Percentiles rank a stretch among this genome's conserved stretches.
Conservation (phyloP, 1,140 invertebrate genomes). For the Macrobrachium nipponense region DNA sequence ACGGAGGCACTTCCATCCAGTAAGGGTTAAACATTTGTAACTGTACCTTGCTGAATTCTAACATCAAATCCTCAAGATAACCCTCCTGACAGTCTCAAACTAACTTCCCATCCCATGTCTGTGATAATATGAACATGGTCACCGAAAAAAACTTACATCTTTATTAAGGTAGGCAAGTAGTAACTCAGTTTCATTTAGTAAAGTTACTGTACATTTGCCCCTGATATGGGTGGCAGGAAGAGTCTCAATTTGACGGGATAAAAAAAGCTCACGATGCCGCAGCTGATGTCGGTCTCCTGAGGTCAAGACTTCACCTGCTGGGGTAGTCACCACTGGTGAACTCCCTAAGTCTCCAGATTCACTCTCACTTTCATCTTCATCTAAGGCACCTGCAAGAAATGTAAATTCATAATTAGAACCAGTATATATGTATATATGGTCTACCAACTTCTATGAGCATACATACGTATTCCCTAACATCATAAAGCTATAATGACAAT, state of each 20-base stretch:
- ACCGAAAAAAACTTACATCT: constrained; percentile 78
- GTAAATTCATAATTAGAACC: constrained; percentile 27
- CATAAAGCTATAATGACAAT: too few relatives aligned
- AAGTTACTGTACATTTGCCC: constrained; percentile 97
- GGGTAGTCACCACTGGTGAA: constrained; percentile 65
- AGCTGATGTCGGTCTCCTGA: constrained; percentile 91
- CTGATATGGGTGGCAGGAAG: constrained; percentile 98
- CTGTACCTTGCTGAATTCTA: too few relatives aligned
- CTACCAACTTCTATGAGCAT: neutral
- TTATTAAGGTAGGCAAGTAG: constrained; percentile 95
- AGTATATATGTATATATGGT: neutral
- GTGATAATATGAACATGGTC: too few relatives aligned
- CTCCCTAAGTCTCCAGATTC: constrained; percentile 71
- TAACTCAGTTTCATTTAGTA: constrained; percentile 98
- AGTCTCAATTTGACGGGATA: constrained; percentile 97
- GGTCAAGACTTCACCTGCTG: constrained; percentile 68
- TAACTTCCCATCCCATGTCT: too few relatives aligned
- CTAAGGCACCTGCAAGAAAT: constrained; percentile 72
- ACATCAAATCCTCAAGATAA: too few relatives aligned
- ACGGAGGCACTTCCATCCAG: too few relatives aligned
- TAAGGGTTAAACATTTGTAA: too few relatives aligned
- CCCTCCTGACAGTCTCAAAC: too few relatives aligned
- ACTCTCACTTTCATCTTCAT: constrained; percentile 69
- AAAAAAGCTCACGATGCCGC: constrained; percentile 97
- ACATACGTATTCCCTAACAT: too few relatives aligned